Evolutionary conservation across 1,140 invertebrate genomes (phyloP), one percentile per base, ranked within the genome.

Genomic region (Drosophila watanabei): DNA sequence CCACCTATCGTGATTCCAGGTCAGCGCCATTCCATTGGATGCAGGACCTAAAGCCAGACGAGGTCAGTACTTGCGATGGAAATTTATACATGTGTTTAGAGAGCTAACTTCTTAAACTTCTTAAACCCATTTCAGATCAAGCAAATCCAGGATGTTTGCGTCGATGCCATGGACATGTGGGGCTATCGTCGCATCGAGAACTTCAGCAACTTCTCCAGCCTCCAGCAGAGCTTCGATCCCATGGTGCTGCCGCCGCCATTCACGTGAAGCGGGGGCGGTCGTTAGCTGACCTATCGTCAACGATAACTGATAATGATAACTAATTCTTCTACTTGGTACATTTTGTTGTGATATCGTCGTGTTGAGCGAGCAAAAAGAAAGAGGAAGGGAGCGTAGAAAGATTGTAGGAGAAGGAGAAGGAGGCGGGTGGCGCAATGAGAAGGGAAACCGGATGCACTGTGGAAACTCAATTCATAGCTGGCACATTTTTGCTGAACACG

Each of bases 21-120:
- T 95, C 95, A 28, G 96, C 97, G 58, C 97, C 97, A 65, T 98
- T 97, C 92, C 96, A 97, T 89, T 98, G 97, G 97, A 96, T 95
- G 73, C 95, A 94, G 48, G 96, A 97, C 81, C 94, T 98, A 35
- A 95, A 95, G 65, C 95, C 94, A 58, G 94, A 95, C 11, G 96
- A 96, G 92, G 95, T 97, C 0, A 60, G 28, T 30, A 68, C 45
- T 0, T 2, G 6, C 28, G 5, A 8, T 33, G 2, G 5, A 4
- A 5, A 18, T 24, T 9, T 11, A 2, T 56, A 11, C 20, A 2
- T 4, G 4, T 48, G 0, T 18, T n/a, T 0, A 5, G 16, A 18
- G 18, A 49, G 9, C 2, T n/a, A 60, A 51, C 7, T 10, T 8
- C 1, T 5, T 1, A 32, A 33, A 16, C 45, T 9, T 43, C 8